These are phyloP conservation scores for Vulpes lagopus DNA, from an alignment of 2,113 vertebrate species.

Conservation along the genomic window DNA sequence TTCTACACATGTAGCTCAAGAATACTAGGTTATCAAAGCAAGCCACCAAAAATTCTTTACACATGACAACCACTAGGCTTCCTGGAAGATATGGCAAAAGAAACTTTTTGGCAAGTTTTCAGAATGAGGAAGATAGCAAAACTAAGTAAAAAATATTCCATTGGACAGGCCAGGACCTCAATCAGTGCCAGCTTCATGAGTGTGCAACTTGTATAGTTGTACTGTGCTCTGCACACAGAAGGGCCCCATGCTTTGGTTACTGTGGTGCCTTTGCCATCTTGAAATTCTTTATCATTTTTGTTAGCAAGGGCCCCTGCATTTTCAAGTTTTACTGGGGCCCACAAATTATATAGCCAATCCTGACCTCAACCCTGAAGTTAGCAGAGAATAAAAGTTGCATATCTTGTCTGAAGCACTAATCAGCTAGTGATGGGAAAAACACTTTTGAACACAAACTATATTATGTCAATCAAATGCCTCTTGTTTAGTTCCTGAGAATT, in stretches of 20 bases:
- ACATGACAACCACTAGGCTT: background rate
- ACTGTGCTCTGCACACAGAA: background rate
- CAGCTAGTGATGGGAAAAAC: background rate
- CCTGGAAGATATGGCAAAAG: background rate
- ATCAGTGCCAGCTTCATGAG: background rate
- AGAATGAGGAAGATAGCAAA: background rate
- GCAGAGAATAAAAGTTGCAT: background rate
- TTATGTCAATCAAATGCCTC: background rate
- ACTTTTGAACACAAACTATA: background rate
- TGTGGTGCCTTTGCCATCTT: background rate
- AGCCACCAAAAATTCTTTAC: background rate
- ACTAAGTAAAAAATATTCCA: background rate
- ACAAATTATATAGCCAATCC: background rate
- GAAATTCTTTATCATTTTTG: background rate
- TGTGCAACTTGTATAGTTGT: background rate
- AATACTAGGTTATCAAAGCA: background rate
- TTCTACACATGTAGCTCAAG: background rate
- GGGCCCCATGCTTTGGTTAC: background rate
- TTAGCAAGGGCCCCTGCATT: background rate
- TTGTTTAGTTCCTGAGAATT: background rate
- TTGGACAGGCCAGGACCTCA: background rate
- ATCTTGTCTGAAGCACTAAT: background rate
- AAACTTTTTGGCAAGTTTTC: background rate
- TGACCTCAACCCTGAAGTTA: background rate
- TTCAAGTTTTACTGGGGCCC: background rate